phyloP scores from a whole-genome alignment of 2,797 vertebrate species.

The Rhodeus uyekii region DNA sequence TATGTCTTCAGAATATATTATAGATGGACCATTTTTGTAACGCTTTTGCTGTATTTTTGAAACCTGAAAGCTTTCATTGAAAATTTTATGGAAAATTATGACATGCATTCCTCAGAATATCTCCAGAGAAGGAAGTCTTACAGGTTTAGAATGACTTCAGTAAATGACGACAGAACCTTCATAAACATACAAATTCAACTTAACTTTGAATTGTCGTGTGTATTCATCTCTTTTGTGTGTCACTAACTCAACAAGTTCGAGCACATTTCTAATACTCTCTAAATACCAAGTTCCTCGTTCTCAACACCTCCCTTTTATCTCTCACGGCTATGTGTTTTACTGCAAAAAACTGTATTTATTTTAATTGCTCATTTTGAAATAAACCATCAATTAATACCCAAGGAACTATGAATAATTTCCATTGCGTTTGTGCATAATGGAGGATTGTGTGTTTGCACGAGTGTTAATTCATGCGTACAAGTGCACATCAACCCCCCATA shows the following conservation, averaged over 20 bases:
- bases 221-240: conserved; percentile 25
- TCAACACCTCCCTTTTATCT: conserved; percentile 18
- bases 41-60: background rate
- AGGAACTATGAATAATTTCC: conserved; percentile 64
- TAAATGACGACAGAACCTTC: background rate
- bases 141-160: background rate
- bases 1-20: background rate
- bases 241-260: conserved; percentile 60
- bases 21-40: background rate
- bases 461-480: conserved; percentile 56
- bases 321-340: background rate
- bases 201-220: background rate
- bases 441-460: conserved; percentile 60
- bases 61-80: background rate
- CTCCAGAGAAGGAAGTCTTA: background rate
- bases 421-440: conserved; percentile 68
- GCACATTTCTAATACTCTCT: conserved; percentile 53
- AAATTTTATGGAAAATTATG: background rate
- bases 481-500: conserved; percentile 19
- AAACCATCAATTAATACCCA: conserved; percentile 43
- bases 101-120: background rate
- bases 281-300: conserved; percentile 47
- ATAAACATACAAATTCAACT: background rate
- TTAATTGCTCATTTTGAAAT: conserved; percentile 33
- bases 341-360: background rate